Evolutionary conservation across 2,113 vertebrate genomes (phyloP).

Genomic region (Cebus imitator): DNA sequence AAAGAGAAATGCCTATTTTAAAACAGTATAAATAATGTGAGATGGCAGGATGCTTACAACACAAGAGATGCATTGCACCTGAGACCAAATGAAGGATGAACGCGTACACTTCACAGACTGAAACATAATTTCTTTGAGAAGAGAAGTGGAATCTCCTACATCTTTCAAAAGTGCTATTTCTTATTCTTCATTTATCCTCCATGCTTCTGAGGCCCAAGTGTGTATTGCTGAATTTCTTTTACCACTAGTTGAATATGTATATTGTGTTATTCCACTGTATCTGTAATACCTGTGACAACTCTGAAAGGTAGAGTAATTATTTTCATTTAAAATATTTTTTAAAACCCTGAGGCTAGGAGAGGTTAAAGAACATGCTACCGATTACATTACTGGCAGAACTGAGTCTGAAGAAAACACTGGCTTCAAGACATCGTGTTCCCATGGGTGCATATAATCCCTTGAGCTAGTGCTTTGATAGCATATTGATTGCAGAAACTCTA

Average conservation of each 20-base stretch:
- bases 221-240: not conserved
- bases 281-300: not conserved
- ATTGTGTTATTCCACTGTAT: not conserved
- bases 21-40: not conserved
- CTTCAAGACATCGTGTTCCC: not conserved
- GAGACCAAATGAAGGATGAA: not conserved
- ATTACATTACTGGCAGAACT: not conserved
- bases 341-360: not conserved
- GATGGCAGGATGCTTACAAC: not conserved
- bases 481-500: not conserved
- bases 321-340: not conserved
- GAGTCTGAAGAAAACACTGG: not conserved
- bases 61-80: not conserved
- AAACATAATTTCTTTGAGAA: not conserved
- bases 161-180: not conserved
- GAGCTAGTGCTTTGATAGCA: not conserved
- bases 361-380: not conserved
- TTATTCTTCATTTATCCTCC: not conserved
- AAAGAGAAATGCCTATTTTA: slow-evolving; percentile 14
- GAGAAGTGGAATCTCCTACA: not conserved
- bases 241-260: not conserved
- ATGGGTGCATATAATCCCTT: not conserved
- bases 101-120: not conserved
- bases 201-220: not conserved
- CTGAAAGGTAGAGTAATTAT: not conserved